Base-by-base conservation (phyloP, 2,888 invertebrate species). In the Lissonota sp. region DNA sequence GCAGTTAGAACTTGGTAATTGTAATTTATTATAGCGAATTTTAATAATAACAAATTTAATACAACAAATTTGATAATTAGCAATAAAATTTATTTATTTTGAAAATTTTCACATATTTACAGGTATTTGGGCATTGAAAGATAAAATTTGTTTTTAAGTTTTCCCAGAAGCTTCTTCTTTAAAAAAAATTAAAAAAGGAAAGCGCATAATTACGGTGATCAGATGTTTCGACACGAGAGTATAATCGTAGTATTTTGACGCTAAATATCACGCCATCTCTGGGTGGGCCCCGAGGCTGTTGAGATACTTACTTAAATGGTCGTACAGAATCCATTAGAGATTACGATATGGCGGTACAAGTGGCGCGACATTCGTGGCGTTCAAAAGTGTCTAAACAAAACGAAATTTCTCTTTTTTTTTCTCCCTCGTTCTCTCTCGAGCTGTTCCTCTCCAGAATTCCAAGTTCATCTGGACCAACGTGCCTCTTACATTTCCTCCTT, bases 221-320 rank as follows among this genome's bases (percentile, higher is more conserved):
- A 53, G 71, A 80, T 71, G 66, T 75, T 77, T 57, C 60, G 67
- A 60, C 67, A 37, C 8, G 51, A 75, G 42, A 66, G 37, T 75
- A 49, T 44, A 39, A 62, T 72, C 44, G n/a, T 10, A 14, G 58
- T 63, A 72, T 55, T 60, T 62, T 49, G 71, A 67, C 42, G 51
- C 16, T 58, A 42, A 26, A 74, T 72, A 44, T 53, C 73, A n/a
- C n/a, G 40, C 26, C 26, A 26, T 49, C 44, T 72, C 62, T 69
- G 89, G 88, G 88, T 88, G 89, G 88, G 83, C 85, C 62, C 7
- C 42, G 26, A 40, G 5, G 51, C 67, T 63, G 62, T 57, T 73
- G 86, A 87, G 84, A 88, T 84, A 88, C 86, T 86, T 88, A 87
- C 87, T 89, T 87, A 89, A 89, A 88, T 86, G 86, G 84, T 85